Base-by-base conservation (phyloP, 2,113 vertebrate species). In the Dinomys branickii region DNA sequence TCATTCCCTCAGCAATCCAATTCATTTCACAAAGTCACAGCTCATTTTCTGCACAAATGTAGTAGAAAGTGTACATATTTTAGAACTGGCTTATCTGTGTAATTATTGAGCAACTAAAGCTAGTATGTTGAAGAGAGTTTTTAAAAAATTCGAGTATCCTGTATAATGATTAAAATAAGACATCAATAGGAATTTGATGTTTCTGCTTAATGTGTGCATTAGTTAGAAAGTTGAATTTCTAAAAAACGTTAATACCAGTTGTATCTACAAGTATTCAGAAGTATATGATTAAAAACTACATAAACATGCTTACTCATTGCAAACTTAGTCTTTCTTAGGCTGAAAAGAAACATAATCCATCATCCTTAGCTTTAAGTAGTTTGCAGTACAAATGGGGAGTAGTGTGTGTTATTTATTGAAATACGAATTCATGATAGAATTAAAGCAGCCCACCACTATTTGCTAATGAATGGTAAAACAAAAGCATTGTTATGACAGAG, bases 321-420 rank as follows among this genome's bases (percentile, higher is more conserved):
- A 95, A 86, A 24, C 16, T 50, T 94, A 85, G 5, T 4, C 17
- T 73, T 41, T 89, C 30, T 73, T 63, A 52, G 84, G 26, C 58
- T 82, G 38, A 95, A 94, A 91, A 92, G 33, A 89, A 78, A 96
- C 71, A 78, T 5, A 83, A 91, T 30, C 26, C 33, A 75, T 65
- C 75, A 44, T 75, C 4, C 35, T 89, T 91, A 2, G 14, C n/a
- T 92, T 69, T 92, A 94, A 94, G 14, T 96, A 81, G 17, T 92
- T 82, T 95, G 33, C 20, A 88, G 50, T 65, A 41, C 69, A 20
- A 5, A 30, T 59, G n/a, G 16, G 50, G 82, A 69, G 33, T 52
- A 87, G 86, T 61, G 78, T 93, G 50, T 88, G 6, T 47, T 90
- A 71, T 59, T 95, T 94, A 89, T 85, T 88, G 13, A 93, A 85